Base-by-base conservation (phyloP, 2,797 vertebrate genomes). In the Hybognathus amarus region DNA sequence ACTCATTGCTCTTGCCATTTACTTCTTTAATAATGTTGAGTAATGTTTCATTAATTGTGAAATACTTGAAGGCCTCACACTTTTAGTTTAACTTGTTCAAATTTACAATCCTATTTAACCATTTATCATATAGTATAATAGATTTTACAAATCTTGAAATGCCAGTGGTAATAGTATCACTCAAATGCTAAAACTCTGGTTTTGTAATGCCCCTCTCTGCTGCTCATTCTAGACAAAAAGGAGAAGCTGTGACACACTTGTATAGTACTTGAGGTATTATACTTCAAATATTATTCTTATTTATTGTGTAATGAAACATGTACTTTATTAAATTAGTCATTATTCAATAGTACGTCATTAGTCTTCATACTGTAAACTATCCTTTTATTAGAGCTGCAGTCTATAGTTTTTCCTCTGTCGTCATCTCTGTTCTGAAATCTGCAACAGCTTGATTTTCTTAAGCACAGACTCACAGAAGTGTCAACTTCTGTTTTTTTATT, bases 371-470 rank as follows among this genome's bases (percentile, higher is more conserved):
- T 27, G 59, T 15, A 27, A 63, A 63, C 24, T 63, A 63, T 63
- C 59, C 5, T 63, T 2, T 6, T 63, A 63, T 56, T 56, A 56
- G 3, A 33, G 33, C 33, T 33, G 33, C 33, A 33, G 33, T 33
- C 33, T 0, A 3, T 33, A 33, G 33, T 33, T 33, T 33, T 33
- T 33, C 2, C 33, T 33, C 33, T 33, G 33, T 33, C 33, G 33
- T 3, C 33, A 33, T 33, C 3, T 33, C 33, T 33, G 33, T 33
- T 33, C 33, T n/a, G 33, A 33, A 33, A 33, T 33, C 33, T 33
- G 33, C 33, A 33, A 33, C 3, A 33, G 86, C 86, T 92, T 88
- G 90, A 90, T 91, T 90, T 89, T 88, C 86, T 75, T 18, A 52
- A 68, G 45, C 36, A 59, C 17, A 71, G 69, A 22, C 24, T 20